Evolutionary conservation across 64 coral and sea anemone genomes (phyloP).

Genomic region (Dendrophyllia cribrosa): DNA sequence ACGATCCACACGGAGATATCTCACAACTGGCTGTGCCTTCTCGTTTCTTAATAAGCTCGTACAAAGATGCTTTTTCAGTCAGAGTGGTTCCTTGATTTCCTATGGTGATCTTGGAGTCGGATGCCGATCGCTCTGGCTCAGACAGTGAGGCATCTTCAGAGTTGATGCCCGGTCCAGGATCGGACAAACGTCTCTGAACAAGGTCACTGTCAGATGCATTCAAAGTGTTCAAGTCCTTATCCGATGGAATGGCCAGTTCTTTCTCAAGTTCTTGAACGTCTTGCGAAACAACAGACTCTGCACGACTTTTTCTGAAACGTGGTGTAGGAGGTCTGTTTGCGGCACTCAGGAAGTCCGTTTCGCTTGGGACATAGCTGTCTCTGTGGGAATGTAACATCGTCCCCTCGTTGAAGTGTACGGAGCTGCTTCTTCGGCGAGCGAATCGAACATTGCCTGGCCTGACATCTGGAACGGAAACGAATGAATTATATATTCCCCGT

Average conservation of each 20-base stretch:
- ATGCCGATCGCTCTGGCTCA: background rate
- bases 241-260: constrained; percentile 6
- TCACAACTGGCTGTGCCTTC: constrained; percentile 58
- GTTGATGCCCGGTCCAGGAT: background rate
- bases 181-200: background rate
- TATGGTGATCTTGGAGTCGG: background rate
- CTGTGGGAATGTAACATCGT: constrained; percentile 11
- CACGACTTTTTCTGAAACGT: constrained; percentile 42
- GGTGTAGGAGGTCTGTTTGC: constrained; percentile 79
- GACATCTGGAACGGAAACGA: background rate
- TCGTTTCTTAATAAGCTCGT: constrained; percentile 9
- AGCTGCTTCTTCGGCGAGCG: constrained; percentile 19
- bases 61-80: background rate
- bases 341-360: constrained; percentile 18
- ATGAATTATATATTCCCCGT: background rate
- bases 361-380: constrained; percentile 49
- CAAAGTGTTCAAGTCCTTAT: background rate
- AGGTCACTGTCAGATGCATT: background rate
- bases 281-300: background rate
- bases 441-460: background rate
- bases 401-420: constrained; percentile 67
- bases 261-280: constrained; percentile 40
- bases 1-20: constrained; percentile 66
- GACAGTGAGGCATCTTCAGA: background rate
- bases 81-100: background rate